Conservation (phyloP, 2,113 vertebrate genomes). For the Elephantulus edwardii region DNA sequence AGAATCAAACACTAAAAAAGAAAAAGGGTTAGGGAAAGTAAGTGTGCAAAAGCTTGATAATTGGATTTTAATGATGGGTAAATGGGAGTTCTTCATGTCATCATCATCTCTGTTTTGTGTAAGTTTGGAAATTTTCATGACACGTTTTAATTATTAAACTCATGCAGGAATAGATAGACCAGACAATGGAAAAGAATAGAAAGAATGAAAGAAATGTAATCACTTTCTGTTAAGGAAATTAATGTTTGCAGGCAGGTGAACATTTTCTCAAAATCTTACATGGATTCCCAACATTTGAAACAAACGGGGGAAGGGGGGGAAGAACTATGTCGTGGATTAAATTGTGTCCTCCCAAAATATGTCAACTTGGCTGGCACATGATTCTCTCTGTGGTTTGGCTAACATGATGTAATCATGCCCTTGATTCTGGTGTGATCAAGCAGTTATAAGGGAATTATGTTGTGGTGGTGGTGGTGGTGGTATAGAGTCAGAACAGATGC, state of each 20-base stretch:
- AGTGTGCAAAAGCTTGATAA: constrained; percentile 8
- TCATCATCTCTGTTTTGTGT: constrained; percentile 10
- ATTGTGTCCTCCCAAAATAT: too few relatives aligned
- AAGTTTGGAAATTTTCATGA: constrained; percentile 32
- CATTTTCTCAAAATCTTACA: constrained; percentile 52
- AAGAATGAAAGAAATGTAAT: constrained; percentile 19
- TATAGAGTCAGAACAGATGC: too few relatives aligned
- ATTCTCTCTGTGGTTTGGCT: too few relatives aligned
- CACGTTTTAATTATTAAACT: constrained; percentile 33
- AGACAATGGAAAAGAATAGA: constrained; percentile 25
- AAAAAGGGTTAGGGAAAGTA: neutral
- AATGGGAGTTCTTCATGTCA: neutral
- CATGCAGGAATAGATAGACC: constrained; percentile 8
- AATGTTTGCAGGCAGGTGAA: neutral
- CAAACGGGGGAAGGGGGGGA: neutral
- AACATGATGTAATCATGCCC: too few relatives aligned
- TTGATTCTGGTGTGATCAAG: too few relatives aligned
- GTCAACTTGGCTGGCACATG: too few relatives aligned
- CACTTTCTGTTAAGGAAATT: constrained; percentile 42
- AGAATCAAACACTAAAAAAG: constrained; percentile 16
- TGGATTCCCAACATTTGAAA: constrained; percentile 1
- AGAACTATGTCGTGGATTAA: neutral
- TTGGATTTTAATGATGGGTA: constrained; percentile 41
- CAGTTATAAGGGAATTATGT: too few relatives aligned
- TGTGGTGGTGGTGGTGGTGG: too few relatives aligned